A percentile compares a stretch with the other conserved stretches of the same genome.
These are phyloP conservation scores for Anhinga anhinga DNA, from an alignment of 2,113 vertebrate genomes.

Conservation along the genomic window DNA sequence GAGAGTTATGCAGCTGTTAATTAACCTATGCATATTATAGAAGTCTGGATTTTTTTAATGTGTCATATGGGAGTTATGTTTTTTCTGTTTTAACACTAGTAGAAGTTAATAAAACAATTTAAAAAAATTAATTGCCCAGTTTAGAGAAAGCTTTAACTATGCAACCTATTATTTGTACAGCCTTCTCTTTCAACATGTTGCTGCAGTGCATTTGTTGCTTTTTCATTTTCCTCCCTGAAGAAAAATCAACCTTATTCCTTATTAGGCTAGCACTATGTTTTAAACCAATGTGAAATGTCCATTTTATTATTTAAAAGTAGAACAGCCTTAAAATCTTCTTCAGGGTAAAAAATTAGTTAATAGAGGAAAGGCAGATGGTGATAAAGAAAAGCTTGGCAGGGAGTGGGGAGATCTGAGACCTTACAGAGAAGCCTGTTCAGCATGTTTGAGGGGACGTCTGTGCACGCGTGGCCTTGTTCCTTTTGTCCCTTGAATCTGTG, in stretches of 20 bases:
- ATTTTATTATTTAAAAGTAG: conserved; percentile 10
- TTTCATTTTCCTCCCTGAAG: background rate
- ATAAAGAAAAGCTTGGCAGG: conserved; percentile 48
- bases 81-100: background rate
- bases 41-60: background rate
- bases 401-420: conserved; percentile 30
- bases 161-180: background rate
- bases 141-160: background rate
- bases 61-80: background rate
- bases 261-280: background rate
- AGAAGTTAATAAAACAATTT: background rate
- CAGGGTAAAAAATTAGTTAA: background rate
- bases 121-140: background rate
- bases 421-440: background rate
- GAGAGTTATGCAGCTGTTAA: background rate
- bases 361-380: conserved; percentile 23
- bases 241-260: background rate
- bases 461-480: background rate
- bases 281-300: background rate
- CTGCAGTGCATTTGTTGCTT: background rate
- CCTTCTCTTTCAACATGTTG: background rate
- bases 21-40: background rate
- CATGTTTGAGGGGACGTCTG: background rate
- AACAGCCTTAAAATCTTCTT: conserved; percentile 10
- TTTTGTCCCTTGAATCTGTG: conserved; percentile 1